Evolutionary conservation across 2,888 invertebrate genomes (phyloP).

Genomic region (Girardia tigrina): DNA sequence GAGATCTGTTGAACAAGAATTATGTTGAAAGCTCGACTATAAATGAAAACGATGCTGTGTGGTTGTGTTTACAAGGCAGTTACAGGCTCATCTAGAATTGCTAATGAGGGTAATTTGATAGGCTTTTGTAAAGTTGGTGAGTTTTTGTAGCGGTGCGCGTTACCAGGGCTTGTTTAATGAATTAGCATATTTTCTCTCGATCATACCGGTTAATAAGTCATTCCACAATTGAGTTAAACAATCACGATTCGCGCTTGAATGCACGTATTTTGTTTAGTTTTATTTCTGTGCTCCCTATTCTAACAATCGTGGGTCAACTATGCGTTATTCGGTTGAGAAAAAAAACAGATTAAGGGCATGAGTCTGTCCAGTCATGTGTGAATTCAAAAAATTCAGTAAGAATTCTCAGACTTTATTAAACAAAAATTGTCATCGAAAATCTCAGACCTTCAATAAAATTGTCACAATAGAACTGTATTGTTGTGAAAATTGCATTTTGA

Average conservation of each 20-base stretch:
- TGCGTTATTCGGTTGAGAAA: constrained; percentile 4
- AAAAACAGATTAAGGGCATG: neutral
- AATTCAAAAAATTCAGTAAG: constrained; percentile 19
- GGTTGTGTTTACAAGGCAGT: constrained; percentile 10
- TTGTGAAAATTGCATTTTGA: no score
- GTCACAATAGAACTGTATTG: no score
- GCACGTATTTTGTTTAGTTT: constrained; percentile 18
- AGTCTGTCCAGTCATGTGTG: neutral
- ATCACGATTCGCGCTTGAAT: constrained; percentile 11
- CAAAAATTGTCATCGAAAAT: neutral
- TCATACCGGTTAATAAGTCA: constrained; percentile 23
- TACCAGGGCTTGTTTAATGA: constrained; percentile 23
- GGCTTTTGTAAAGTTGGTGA: constrained; percentile 23
- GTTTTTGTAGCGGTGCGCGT: constrained; percentile 16
- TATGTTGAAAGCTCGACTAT: neutral
- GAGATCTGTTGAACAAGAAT: neutral
- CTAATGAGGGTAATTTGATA: constrained; percentile 23
- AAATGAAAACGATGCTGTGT: constrained; percentile 16
- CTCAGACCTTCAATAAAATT: no score
- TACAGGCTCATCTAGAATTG: constrained; percentile 20
- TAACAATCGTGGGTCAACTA: constrained; percentile 1
- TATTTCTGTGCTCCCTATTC: neutral
- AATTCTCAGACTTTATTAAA: neutral
- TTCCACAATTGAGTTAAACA: constrained; percentile 19
- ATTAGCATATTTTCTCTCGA: constrained; percentile 23